These are phyloP conservation scores for Leistus spinibarbis DNA, from an alignment of 2,888 invertebrate genomes.

Conservation along the genomic window DNA sequence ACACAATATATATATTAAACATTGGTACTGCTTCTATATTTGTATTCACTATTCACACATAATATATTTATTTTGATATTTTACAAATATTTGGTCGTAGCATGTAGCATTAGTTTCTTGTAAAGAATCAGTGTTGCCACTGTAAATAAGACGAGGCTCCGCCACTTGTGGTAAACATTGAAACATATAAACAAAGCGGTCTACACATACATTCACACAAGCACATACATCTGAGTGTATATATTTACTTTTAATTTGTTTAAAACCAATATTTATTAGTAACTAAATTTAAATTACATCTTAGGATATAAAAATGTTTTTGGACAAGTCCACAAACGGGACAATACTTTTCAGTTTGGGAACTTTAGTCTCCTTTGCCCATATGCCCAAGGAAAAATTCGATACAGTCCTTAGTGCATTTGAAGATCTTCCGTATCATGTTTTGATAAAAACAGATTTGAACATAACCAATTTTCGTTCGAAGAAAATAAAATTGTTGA, in stretches of 20 bases:
- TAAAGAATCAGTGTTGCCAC: too few relatives aligned
- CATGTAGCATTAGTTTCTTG: too few relatives aligned
- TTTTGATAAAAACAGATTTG: slow-evolving; percentile 70
- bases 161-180: too few relatives aligned
- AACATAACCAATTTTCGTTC: slow-evolving; percentile 58
- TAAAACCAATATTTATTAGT: too few relatives aligned
- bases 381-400: slow-evolving; percentile 59
- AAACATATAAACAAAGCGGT: too few relatives aligned
- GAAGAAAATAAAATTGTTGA: slow-evolving; percentile 60
- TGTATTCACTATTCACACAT: too few relatives aligned
- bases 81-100: too few relatives aligned
- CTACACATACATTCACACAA: neutral
- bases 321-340: slow-evolving; percentile 59
- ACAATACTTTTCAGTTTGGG: slow-evolving; percentile 63
- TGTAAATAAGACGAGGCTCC: too few relatives aligned
- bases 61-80: too few relatives aligned
- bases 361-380: slow-evolving; percentile 60
- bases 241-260: too few relatives aligned
- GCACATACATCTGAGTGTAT: neutral
- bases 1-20: too few relatives aligned
- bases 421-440: slow-evolving; percentile 62
- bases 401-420: slow-evolving; percentile 62
- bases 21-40: too few relatives aligned
- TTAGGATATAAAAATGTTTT: slow-evolving; percentile 58
- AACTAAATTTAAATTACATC: slow-evolving; percentile 42